Percentiles rank a stretch among this genome's conserved stretches.
Conservation (phyloP, 2,797 vertebrate genomes). For the Sebastes steindachneri region DNA sequence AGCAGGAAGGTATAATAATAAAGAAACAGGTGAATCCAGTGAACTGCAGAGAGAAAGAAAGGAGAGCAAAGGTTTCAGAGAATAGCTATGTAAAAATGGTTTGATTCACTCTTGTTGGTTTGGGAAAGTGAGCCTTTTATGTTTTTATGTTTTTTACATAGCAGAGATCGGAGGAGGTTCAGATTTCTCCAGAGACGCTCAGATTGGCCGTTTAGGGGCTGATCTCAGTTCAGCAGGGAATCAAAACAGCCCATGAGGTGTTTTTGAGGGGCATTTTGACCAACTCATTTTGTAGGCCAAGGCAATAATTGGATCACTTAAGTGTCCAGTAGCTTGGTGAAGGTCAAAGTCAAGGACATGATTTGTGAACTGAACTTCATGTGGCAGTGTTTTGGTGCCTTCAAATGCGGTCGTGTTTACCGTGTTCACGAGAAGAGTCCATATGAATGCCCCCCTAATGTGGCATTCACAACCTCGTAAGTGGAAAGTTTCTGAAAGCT, state of each 20-base stretch:
- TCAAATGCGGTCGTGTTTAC: too few relatives aligned
- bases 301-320: conserved; percentile 33
- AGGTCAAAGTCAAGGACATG: conserved; percentile 73
- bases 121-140: conserved; percentile 61
- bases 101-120: conserved; percentile 45
- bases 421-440: too few relatives aligned
- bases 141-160: conserved; percentile 11
- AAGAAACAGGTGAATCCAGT: conserved; percentile 48
- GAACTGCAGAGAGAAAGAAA: conserved; percentile 21
- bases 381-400: conserved; percentile 26
- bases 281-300: conserved; percentile 49
- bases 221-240: conserved; percentile 44
- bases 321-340: conserved; percentile 42
- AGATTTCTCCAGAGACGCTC: conserved; percentile 47
- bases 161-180: conserved; percentile 51
- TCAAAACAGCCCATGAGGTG: conserved; percentile 14
- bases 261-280: conserved; percentile 34
- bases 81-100: conserved; percentile 41
- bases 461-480: too few relatives aligned
- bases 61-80: background rate
- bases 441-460: too few relatives aligned
- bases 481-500: too few relatives aligned
- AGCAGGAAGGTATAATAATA: conserved; percentile 31
- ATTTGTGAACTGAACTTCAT: conserved; percentile 38
- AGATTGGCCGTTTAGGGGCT: conserved; percentile 52